These are phyloP conservation scores for Odontomyia ornata DNA, from an alignment of 2,888 invertebrate genomes.

Conservation along the genomic window DNA sequence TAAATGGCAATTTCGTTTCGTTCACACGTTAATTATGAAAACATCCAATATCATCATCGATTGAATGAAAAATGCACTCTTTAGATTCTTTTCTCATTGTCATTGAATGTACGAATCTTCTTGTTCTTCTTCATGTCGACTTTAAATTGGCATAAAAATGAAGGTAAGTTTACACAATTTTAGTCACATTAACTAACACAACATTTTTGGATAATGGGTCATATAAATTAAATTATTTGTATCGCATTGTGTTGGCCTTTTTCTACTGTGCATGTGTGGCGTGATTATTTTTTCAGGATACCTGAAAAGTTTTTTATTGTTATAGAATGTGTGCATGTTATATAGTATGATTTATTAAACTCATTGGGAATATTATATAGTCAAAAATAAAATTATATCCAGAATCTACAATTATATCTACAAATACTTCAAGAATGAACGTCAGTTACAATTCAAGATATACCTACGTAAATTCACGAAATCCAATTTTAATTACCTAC, in stretches of 20 bases:
- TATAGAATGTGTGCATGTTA: conserved; percentile 4
- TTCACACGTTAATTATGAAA: background rate
- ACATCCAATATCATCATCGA: conserved; percentile 28
- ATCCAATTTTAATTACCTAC: no score
- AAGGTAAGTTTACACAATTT: conserved; percentile 29
- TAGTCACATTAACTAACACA: background rate
- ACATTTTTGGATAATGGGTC: background rate
- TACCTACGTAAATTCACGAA: no score
- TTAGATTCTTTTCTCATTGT: conserved; percentile 48
- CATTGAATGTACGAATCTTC: conserved; percentile 40
- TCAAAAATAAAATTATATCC: no score
- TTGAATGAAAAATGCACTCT: conserved; percentile 40
- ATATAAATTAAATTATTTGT: background rate
- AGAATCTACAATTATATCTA: no score
- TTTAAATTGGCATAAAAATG: background rate
- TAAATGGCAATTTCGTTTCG: background rate
- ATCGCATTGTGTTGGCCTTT: background rate
- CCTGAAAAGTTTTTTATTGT: background rate
- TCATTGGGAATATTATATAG: background rate
- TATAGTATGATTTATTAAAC: background rate
- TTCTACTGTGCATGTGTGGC: conserved; percentile 3
- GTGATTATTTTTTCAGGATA: background rate
- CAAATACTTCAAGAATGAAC: no score
- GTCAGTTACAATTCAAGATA: no score
- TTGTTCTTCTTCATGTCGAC: background rate